phyloP scores from a whole-genome alignment of 2,113 vertebrate species.

The Xiphophorus hellerii region DNA sequence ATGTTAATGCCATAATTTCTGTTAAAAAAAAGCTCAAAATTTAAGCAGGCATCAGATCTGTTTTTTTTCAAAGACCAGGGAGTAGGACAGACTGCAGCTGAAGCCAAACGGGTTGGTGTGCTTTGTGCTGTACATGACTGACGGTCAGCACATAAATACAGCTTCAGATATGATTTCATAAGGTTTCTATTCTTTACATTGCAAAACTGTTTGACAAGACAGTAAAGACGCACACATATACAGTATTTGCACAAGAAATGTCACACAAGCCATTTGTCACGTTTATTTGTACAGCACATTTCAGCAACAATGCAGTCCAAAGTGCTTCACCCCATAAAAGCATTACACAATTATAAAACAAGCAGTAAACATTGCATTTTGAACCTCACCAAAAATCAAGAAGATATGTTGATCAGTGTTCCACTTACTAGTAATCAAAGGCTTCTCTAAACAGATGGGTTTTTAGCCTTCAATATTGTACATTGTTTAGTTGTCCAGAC shows the following conservation, averaged over 20 bases:
- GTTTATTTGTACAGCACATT: too few relatives aligned
- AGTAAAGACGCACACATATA: neutral
- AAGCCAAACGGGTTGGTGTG: neutral
- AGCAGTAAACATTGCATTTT: too few relatives aligned
- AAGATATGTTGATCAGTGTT: too few relatives aligned
- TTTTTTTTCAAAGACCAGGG: neutral
- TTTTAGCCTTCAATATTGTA: too few relatives aligned
- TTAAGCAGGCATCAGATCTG: neutral
- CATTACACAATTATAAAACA: too few relatives aligned
- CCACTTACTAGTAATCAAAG: too few relatives aligned
- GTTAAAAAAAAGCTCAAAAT: neutral
- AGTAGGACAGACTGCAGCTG: neutral
- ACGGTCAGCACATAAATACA: neutral
- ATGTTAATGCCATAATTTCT: neutral
- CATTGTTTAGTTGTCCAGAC: neutral
- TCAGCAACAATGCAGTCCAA: too few relatives aligned
- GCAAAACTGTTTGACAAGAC: neutral
- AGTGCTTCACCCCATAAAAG: too few relatives aligned
- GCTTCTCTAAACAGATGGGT: too few relatives aligned
- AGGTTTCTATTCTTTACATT: neutral
- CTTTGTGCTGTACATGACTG: neutral
- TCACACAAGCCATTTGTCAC: neutral
- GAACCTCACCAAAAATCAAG: too few relatives aligned
- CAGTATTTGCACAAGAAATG: neutral
- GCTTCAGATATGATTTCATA: too few relatives aligned